A percentile compares a stretch with the other conserved stretches of the same genome.
Evolutionary conservation across 2,797 vertebrate species (phyloP).

Genomic region (Crocodylus rhombifer): DNA sequence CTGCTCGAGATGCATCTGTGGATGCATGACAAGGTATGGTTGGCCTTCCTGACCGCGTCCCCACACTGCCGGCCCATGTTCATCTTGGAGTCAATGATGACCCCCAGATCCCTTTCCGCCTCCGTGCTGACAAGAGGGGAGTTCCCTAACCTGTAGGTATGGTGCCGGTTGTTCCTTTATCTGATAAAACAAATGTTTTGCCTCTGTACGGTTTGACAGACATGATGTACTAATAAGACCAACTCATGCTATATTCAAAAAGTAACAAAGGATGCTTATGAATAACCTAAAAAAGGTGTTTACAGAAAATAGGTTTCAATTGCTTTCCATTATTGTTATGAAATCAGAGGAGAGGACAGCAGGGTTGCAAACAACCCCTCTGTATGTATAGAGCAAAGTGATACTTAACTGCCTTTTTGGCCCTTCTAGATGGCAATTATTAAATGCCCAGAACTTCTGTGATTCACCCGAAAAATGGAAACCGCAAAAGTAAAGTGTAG

Average conservation of each 20-base stretch:
- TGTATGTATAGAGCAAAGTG: not conserved
- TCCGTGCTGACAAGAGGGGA: too few relatives aligned
- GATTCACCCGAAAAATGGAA: not conserved
- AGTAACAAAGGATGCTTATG: conserved; percentile 23
- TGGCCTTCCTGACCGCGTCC: too few relatives aligned
- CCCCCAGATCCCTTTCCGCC: too few relatives aligned
- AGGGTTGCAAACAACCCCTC: not conserved
- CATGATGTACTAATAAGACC: conserved; percentile 37
- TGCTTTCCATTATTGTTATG: not conserved
- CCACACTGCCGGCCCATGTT: too few relatives aligned
- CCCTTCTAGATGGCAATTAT: not conserved
- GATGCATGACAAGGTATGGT: too few relatives aligned
- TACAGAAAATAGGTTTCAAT: conserved; percentile 29
- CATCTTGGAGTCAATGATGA: too few relatives aligned
- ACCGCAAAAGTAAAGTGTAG: not conserved
- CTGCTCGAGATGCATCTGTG: too few relatives aligned
- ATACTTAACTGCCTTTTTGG: not conserved
- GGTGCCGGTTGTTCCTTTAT: too few relatives aligned
- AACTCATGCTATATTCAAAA: conserved; percentile 23
- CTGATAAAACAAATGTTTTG: conserved; percentile 3
- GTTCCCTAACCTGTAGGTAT: too few relatives aligned
- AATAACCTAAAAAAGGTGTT: conserved; percentile 14
- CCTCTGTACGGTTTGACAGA: conserved; percentile 6
- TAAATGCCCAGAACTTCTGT: not conserved
- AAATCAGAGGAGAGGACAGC: not conserved